These are phyloP conservation scores for Leuciscus waleckii DNA, from an alignment of 2,797 vertebrate species.

Conservation along the genomic window DNA sequence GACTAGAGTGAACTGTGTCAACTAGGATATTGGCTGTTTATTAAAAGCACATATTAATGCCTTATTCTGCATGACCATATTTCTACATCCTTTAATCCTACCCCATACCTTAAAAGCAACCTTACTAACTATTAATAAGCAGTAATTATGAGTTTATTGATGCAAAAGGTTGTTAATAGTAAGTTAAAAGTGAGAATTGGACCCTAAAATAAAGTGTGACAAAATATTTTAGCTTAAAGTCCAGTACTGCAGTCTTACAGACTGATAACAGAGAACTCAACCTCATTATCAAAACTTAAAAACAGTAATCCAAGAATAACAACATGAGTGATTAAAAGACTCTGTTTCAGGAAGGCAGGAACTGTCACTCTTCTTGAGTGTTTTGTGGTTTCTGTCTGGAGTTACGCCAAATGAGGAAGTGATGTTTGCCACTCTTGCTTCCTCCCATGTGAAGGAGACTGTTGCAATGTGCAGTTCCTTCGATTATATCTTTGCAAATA, in stretches of 20 bases:
- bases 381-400: not conserved
- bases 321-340: not conserved
- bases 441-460: not conserved
- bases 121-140: too few relatives aligned
- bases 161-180: too few relatives aligned
- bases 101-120: too few relatives aligned
- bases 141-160: too few relatives aligned
- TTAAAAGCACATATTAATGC: too few relatives aligned
- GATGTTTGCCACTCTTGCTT: not conserved
- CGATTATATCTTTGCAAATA: not conserved
- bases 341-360: not conserved
- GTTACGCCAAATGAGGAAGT: constrained; percentile 1
- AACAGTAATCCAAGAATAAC: not conserved
- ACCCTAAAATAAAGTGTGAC: too few relatives aligned
- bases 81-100: too few relatives aligned
- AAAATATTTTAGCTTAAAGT: not conserved
- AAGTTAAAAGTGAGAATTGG: too few relatives aligned
- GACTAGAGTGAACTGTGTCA: too few relatives aligned
- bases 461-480: not conserved
- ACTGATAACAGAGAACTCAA: not conserved
- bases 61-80: too few relatives aligned
- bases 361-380: not conserved
- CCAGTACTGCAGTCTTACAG: not conserved
- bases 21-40: too few relatives aligned
- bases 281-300: not conserved